Conservation (phyloP, 53 echinoderm and acorn worm genomes). For the Echinarachnius parma region DNA sequence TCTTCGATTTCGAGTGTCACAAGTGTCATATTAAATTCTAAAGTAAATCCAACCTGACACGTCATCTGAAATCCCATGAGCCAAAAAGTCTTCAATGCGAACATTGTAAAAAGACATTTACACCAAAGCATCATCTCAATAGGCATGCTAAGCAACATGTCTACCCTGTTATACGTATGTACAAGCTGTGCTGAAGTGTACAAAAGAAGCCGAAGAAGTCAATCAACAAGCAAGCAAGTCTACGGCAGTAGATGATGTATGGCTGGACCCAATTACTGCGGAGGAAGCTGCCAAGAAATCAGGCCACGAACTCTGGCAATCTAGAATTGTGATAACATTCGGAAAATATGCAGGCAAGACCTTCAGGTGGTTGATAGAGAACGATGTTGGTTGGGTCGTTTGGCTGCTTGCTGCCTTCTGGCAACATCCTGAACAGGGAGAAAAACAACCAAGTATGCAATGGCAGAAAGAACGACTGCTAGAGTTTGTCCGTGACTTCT, state of each 20-base stretch:
- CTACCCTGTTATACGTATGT: too few relatives aligned
- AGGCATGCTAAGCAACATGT: too few relatives aligned
- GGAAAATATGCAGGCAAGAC: slow-evolving; percentile 28
- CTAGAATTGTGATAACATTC: not conserved
- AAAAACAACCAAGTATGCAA: not conserved
- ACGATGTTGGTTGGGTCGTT: slow-evolving; percentile 45
- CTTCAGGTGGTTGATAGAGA: slow-evolving; percentile 47
- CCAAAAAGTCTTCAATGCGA: too few relatives aligned
- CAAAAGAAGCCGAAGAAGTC: too few relatives aligned
- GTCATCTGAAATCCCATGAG: too few relatives aligned
- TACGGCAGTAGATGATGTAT: not conserved
- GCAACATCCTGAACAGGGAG: slow-evolving; percentile 14
- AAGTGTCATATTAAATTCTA: too few relatives aligned
- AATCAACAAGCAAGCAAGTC: too few relatives aligned
- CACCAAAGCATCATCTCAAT: too few relatives aligned
- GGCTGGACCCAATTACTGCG: slow-evolving; percentile 22
- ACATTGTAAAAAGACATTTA: too few relatives aligned
- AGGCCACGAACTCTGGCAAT: slow-evolving; percentile 16
- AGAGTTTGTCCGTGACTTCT: not conserved
- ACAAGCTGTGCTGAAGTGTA: too few relatives aligned
- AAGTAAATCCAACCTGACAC: too few relatives aligned
- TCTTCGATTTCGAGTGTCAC: too few relatives aligned
- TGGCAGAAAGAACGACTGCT: slow-evolving; percentile 51
- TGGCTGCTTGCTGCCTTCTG: slow-evolving; percentile 33
- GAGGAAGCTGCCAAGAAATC: slow-evolving; percentile 25